Evolutionary conservation across 2,113 vertebrate species (phyloP).

Genomic region (Chaetodon auriga): DNA sequence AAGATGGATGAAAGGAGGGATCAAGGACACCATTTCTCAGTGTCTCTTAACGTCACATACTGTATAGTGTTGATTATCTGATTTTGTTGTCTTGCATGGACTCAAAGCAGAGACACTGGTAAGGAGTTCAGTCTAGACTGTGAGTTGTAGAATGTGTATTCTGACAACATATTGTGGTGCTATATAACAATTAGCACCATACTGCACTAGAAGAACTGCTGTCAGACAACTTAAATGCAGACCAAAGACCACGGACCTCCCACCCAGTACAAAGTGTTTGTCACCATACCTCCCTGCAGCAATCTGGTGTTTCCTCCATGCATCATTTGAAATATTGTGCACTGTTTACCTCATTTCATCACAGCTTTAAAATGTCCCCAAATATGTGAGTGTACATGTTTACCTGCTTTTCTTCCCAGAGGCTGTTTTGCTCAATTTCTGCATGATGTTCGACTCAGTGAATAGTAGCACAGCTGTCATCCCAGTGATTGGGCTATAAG

Average conservation of each 20-base stretch:
- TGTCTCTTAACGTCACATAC: not conserved
- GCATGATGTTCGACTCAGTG: conserved; percentile 24
- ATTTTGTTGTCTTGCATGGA: not conserved
- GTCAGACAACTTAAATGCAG: not conserved
- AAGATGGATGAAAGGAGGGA: not conserved
- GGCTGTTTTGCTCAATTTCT: conserved; percentile 29
- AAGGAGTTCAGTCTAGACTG: not conserved
- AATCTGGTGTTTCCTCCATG: conserved; percentile 55
- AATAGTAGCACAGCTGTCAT: conserved; percentile 33
- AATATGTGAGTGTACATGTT: conserved; percentile 15
- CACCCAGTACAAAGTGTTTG: conserved; percentile 19
- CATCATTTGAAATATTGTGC: conserved; percentile 59
- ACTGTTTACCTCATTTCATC: conserved; percentile 46
- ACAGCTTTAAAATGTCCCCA: conserved; percentile 42
- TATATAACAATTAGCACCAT: not conserved
- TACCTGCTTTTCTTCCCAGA: conserved; percentile 26
- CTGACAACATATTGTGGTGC: not conserved
- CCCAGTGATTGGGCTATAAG: not conserved
- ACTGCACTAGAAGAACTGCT: not conserved
- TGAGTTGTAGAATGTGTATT: not conserved
- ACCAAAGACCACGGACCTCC: conserved; percentile 8
- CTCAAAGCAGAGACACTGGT: not conserved
- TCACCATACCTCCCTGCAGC: conserved; percentile 54
- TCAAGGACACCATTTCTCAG: not conserved
- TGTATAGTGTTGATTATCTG: not conserved